A percentile compares a stretch with the other conserved stretches of the same genome.
phyloP scores from a whole-genome alignment of 2,888 invertebrate genomes.

The Pachliopta kotzebuea region DNA sequence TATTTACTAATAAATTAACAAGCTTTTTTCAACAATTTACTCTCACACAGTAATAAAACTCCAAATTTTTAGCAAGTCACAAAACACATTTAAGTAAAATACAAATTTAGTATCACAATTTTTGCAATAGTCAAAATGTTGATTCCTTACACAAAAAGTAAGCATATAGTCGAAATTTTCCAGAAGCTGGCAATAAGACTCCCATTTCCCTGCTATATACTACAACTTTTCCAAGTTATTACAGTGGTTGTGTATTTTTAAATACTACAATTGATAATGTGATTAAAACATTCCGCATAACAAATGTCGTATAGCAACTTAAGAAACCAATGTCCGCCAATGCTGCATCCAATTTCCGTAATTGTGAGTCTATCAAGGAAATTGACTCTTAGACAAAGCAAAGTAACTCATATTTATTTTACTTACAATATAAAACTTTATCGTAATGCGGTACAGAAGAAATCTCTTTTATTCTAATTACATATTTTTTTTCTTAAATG shows the following conservation, averaged over 20 bases:
- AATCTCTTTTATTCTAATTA: background rate
- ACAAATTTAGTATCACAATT: too few relatives aligned
- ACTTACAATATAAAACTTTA: background rate
- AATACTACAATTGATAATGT: background rate
- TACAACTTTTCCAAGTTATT: background rate
- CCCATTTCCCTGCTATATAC: background rate
- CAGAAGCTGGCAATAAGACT: background rate
- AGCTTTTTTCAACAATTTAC: too few relatives aligned
- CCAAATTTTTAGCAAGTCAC: too few relatives aligned
- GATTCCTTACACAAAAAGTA: too few relatives aligned
- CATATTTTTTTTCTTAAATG: background rate
- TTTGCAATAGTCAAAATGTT: too few relatives aligned
- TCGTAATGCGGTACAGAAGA: background rate
- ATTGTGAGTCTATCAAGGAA: conserved; percentile 76
- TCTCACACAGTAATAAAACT: too few relatives aligned
- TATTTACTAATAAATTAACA: too few relatives aligned
- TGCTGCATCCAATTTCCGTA: conserved; percentile 70
- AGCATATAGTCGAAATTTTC: too few relatives aligned
- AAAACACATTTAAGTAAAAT: too few relatives aligned
- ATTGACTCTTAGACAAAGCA: conserved; percentile 68
- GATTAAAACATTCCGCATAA: background rate
- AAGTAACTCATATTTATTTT: conserved; percentile 56
- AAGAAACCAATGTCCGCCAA: conserved; percentile 32
- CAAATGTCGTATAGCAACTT: background rate
- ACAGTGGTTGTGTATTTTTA: background rate